Evolutionary conservation across 2,888 invertebrate species (phyloP).

Genomic region (Tiliacea aurago): DNA sequence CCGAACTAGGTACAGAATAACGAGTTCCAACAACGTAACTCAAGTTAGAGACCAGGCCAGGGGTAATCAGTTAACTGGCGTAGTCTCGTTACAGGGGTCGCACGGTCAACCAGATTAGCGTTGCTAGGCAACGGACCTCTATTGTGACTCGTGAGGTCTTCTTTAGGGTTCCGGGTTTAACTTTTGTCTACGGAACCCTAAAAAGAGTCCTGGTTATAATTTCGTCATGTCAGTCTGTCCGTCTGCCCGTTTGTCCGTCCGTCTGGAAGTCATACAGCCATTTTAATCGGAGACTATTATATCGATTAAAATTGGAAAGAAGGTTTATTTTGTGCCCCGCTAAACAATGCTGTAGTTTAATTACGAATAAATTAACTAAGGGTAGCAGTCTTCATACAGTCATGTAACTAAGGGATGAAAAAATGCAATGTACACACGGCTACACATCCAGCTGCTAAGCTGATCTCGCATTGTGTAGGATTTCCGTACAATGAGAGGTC

Average conservation of each 20-base stretch:
- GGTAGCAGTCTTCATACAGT: neutral
- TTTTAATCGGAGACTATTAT: neutral
- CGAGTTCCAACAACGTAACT: constrained; percentile 61
- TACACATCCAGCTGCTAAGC: too few species aligned
- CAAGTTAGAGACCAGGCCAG: constrained; percentile 50
- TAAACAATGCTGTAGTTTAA: neutral
- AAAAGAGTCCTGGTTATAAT: neutral
- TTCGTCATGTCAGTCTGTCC: neutral
- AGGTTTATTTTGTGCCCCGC: neutral
- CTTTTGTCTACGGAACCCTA: neutral
- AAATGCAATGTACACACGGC: too few species aligned
- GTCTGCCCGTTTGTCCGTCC: neutral
- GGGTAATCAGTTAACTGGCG: constrained; percentile 72
- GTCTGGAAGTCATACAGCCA: neutral
- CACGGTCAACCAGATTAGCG: constrained; percentile 71
- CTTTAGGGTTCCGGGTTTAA: neutral
- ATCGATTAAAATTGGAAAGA: neutral
- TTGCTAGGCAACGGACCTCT: constrained; percentile 59
- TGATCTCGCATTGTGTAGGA: too few species aligned
- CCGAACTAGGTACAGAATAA: constrained; percentile 40
- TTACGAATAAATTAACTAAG: neutral
- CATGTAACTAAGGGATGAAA: neutral
- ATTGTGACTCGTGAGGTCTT: constrained; percentile 45
- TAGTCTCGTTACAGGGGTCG: constrained; percentile 66
- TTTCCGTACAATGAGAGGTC: too few species aligned